A percentile compares a stretch with the other conserved stretches of the same genome.
phyloP scores from a whole-genome alignment of 2,888 invertebrate genomes.

The Xestia xanthographa region DNA sequence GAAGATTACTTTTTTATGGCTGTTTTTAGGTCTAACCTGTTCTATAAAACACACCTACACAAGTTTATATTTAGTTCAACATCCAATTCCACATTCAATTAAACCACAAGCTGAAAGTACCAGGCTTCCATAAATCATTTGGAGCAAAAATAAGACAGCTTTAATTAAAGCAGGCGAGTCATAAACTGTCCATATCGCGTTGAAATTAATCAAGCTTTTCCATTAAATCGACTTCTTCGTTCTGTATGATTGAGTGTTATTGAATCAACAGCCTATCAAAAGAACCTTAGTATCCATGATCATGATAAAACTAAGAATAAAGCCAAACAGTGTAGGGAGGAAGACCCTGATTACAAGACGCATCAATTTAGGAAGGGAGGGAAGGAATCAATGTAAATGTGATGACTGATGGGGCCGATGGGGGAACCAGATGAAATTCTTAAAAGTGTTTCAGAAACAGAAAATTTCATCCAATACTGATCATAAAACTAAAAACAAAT shows the following conservation, averaged over 20 bases:
- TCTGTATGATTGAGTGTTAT: slow-evolving; percentile 40
- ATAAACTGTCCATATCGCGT: slow-evolving; percentile 41
- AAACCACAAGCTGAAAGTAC: slow-evolving; percentile 27
- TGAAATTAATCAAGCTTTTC: slow-evolving; percentile 38
- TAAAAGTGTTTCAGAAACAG: background rate
- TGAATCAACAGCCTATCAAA: slow-evolving; percentile 30
- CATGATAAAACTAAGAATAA: background rate
- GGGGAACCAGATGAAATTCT: background rate
- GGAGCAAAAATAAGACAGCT: slow-evolving; percentile 43
- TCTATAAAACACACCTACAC: background rate
- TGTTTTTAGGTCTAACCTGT: background rate
- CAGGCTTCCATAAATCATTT: slow-evolving; percentile 48
- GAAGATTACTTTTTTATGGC: background rate
- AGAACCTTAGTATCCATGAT: background rate
- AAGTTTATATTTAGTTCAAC: background rate
- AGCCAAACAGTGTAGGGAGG: background rate
- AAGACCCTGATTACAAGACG: background rate
- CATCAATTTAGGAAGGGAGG: background rate
- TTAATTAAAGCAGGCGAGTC: slow-evolving; percentile 48
- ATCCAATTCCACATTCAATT: slow-evolving; percentile 12
- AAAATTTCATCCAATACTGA: background rate
- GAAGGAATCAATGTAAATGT: background rate
- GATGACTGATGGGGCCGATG: background rate
- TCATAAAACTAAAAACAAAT: background rate
- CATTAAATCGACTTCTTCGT: slow-evolving; percentile 38